These are phyloP conservation scores for Enteromius trimaculatus DNA, from an alignment of 2,797 vertebrate species.

Conservation along the genomic window DNA sequence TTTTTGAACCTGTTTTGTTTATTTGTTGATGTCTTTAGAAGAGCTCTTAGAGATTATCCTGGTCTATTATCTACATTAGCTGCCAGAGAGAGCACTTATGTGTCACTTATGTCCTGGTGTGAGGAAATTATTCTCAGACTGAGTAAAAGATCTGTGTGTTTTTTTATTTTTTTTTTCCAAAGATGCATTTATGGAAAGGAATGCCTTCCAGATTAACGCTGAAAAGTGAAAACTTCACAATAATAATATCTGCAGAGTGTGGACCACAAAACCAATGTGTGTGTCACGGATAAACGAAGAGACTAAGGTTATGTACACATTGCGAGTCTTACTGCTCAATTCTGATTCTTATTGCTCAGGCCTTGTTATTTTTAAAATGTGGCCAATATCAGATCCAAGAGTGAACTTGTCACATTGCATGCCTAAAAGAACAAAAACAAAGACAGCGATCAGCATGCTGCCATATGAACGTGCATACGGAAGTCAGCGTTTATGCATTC, in stretches of 20 bases:
- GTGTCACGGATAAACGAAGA: constrained; percentile 21
- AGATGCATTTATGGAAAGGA: constrained; percentile 46
- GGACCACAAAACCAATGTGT: constrained; percentile 27
- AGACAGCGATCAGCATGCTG: neutral
- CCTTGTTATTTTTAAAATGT: neutral
- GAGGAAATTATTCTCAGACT: constrained; percentile 57
- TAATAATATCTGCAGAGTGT: constrained; percentile 41
- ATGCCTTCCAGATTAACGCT: constrained; percentile 4
- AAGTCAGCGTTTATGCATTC: neutral
- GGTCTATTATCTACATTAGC: constrained; percentile 52
- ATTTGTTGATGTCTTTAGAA: constrained; percentile 47
- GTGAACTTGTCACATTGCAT: neutral
- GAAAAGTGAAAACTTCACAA: constrained; percentile 24
- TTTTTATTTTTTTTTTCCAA: constrained; percentile 14
- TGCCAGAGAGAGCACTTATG: constrained; percentile 47
- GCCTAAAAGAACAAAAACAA: neutral
- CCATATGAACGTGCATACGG: neutral
- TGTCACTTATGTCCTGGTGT: constrained; percentile 56
- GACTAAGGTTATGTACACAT: neutral
- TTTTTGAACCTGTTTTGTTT: constrained; percentile 37
- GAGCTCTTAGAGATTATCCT: constrained; percentile 41
- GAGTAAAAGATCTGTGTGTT: constrained; percentile 52
- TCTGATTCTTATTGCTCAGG: neutral
- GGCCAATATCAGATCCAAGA: neutral
- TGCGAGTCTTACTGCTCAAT: neutral